Evolutionary conservation across 2,888 invertebrate genomes (phyloP), one percentile per base, ranked within the genome.

Genomic region (Dendrolimus houi): DNA sequence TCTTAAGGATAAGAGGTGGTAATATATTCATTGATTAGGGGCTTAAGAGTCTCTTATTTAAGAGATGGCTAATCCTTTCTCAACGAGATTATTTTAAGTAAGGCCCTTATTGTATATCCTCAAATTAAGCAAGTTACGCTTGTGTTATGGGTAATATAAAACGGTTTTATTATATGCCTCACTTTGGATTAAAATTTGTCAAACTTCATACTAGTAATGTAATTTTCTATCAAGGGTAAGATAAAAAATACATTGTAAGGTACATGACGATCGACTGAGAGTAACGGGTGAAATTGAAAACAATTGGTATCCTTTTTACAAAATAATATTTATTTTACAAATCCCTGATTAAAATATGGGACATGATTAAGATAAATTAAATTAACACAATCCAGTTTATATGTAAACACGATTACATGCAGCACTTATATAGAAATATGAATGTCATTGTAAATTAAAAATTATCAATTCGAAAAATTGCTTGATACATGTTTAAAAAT

Each of bases 291-390:
- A 56, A 29, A 58, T 62, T 64, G 60, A 58, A 66, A 68, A 69
- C 61, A 57, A 55, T 55, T 57, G 17, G 41, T 54, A 53, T 59
- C 57, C 58, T 72, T 74, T 74, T 77, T 81, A 81, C 70, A 82
- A 81, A 85, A 85, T 82, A 81, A 81, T 78, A 74, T 87, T 86
- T 86, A 87, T 86, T 87, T 80, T 77, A 84, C 72, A 84, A 77
- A 73, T 69, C 64, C 67, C 79, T 74, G 77, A 69, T 72, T 69
- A 64, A 72, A 77, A 70, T 72, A 60, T 63, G 71, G 71, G 74
- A 71, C 62, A 69, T 67, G 29, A 29, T 29, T 29, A 75, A 72
- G 69, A 71, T 65, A 71, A 58, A 58, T 59, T 55, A 63, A 72
- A 68, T 74, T 76, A 85, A 89, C 84, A 87, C 79, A 89, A 86